These are phyloP conservation scores for Bagarius yarrelli DNA, from an alignment of 2,113 vertebrate species.

Conservation along the genomic window DNA sequence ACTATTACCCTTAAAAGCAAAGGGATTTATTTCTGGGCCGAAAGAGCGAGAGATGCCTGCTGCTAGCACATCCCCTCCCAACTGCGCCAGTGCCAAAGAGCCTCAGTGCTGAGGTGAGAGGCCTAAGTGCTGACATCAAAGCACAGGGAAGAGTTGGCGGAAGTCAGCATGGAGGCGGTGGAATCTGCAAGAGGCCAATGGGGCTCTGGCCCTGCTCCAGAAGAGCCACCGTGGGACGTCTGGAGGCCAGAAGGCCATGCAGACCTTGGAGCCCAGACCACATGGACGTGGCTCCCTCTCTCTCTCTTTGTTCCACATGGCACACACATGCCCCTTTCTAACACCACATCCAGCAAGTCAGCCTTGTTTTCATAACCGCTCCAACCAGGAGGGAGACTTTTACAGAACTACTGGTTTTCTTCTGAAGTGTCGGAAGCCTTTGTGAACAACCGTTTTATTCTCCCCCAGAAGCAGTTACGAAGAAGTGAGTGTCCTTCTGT, in stretches of 20 bases:
- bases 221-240: constrained; percentile 1
- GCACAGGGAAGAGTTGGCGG: constrained; percentile 54
- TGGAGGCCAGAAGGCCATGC: constrained; percentile 15
- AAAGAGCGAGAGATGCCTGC: background rate
- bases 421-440: constrained; percentile 25
- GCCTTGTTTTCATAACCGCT: constrained; percentile 8
- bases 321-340: constrained; percentile 22
- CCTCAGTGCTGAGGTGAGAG: background rate
- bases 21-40: constrained; percentile 18
- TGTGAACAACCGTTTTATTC: constrained; percentile 22
- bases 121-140: constrained; percentile 59
- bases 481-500: background rate
- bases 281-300: background rate
- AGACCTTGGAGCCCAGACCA: background rate
- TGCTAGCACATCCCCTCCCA: constrained; percentile 7
- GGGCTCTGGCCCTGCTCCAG: constrained; percentile 61
- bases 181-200: constrained; percentile 61
- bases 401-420: constrained; percentile 5
- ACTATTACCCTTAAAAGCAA: background rate
- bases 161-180: constrained; percentile 59
- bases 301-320: constrained; percentile 15
- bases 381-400: constrained; percentile 9
- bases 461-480: constrained; percentile 15
- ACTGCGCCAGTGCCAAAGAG: constrained; percentile 15
- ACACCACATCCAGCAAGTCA: background rate